Evolutionary conservation across 2,113 vertebrate species (phyloP).

Genomic region (Anas platyrhynchos): DNA sequence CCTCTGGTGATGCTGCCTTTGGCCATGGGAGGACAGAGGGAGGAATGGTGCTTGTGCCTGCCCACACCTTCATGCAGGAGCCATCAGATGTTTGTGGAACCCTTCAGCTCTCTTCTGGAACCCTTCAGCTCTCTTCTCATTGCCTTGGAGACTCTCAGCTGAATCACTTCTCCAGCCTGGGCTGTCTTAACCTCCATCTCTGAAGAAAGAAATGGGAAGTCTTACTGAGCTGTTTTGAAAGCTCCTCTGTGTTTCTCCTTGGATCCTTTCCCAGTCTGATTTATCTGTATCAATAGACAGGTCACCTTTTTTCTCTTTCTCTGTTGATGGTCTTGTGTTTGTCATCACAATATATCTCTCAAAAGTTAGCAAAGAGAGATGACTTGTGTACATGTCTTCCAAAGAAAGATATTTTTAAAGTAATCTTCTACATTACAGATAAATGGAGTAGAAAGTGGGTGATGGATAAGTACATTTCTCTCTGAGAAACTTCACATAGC

Average conservation of each 20-base stretch:
- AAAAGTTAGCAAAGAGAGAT: background rate
- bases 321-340: background rate
- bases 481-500: background rate
- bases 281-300: background rate
- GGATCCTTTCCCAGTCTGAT: background rate
- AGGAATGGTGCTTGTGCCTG: fast-evolving
- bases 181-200: background rate
- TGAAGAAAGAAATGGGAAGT: background rate
- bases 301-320: background rate
- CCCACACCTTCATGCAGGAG: fast-evolving
- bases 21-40: background rate
- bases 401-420: background rate
- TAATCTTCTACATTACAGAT: background rate
- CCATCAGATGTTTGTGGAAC: background rate
- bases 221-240: background rate
- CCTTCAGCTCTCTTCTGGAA: background rate
- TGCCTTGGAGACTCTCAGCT: background rate
- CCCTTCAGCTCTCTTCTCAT: background rate
- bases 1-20: background rate
- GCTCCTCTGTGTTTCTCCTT: background rate
- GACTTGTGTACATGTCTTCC: background rate
- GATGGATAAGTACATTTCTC: background rate
- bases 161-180: background rate
- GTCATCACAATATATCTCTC: background rate
- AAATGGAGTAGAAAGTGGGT: background rate